Percentiles rank a stretch among this genome's conserved stretches.
These are phyloP conservation scores for Cyanoramphus novaezelandiae DNA, from an alignment of 2,113 vertebrate genomes.

Conservation along the genomic window DNA sequence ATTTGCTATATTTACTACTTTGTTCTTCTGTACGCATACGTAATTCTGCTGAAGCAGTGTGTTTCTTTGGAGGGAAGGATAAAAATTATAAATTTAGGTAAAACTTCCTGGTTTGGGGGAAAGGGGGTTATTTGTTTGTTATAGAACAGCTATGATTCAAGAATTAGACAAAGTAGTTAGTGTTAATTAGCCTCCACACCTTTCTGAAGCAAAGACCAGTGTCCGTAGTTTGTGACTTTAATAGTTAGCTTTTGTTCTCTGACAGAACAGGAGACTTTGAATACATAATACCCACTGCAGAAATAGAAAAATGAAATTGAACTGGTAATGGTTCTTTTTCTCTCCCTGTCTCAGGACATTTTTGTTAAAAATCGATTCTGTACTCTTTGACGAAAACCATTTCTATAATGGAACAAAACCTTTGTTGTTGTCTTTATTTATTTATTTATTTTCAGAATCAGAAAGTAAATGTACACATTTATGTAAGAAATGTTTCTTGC, in stretches of 20 bases:
- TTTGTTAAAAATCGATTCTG: neutral
- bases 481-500: neutral
- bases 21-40: neutral
- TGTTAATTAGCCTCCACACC: neutral
- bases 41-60: neutral
- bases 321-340: neutral
- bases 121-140: neutral
- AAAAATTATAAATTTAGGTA: neutral
- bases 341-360: neutral
- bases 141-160: neutral
- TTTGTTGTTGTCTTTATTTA: neutral
- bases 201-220: neutral
- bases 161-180: neutral
- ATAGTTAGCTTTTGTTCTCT: neutral
- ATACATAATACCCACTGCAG: neutral
- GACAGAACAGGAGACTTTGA: neutral
- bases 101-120: neutral
- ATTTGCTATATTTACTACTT: neutral
- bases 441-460: neutral
- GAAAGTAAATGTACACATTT: neutral
- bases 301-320: neutral
- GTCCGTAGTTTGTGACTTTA: neutral
- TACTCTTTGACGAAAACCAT: neutral
- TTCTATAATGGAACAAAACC: neutral
- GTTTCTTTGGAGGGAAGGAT: neutral